Percentiles rank a stretch among this genome's conserved stretches.
phyloP scores from a whole-genome alignment of 2,888 invertebrate genomes.

The Xylota sylvarum region DNA sequence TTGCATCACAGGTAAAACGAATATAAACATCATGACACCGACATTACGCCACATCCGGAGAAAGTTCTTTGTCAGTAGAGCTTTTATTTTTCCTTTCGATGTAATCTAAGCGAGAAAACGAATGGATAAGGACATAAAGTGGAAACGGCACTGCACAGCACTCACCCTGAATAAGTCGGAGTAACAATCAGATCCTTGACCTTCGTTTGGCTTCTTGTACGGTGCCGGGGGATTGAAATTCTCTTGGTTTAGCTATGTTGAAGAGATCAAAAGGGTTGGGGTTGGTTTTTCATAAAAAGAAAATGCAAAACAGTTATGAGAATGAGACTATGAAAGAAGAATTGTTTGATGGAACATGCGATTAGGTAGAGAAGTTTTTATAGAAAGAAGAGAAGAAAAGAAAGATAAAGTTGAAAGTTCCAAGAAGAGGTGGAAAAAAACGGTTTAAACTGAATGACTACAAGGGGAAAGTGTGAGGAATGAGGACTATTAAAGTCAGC shows the following conservation, averaged over 20 bases:
- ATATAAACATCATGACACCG: conserved; percentile 96
- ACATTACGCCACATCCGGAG: conserved; percentile 96
- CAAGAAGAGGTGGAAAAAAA: too few relatives aligned
- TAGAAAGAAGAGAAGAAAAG: not conserved
- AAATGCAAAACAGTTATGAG: conserved; percentile 48
- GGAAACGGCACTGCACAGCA: not conserved
- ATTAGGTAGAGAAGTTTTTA: not conserved
- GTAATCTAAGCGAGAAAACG: conserved; percentile 86
- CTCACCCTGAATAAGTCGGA: conserved; percentile 81
- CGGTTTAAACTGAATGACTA: too few relatives aligned
- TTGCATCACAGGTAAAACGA: conserved; percentile 97
- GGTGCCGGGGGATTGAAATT: conserved; percentile 81
- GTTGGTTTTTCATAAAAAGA: conserved; percentile 61
- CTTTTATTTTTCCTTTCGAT: conserved; percentile 93
- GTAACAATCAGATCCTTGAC: conserved; percentile 82
- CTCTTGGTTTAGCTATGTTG: conserved; percentile 82
- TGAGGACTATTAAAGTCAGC: too few relatives aligned
- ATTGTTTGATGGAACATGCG: not conserved
- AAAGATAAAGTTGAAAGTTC: not conserved
- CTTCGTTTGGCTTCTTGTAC: conserved; percentile 79
- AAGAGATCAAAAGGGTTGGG: conserved; percentile 57
- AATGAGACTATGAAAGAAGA: conserved; percentile 34
- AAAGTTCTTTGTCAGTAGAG: conserved; percentile 94
- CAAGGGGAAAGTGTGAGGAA: too few relatives aligned
- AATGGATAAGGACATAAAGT: not conserved